Evolutionary conservation across 2,113 vertebrate genomes (phyloP), one percentile per base, ranked within the genome.

Genomic region (Chionis minor): DNA sequence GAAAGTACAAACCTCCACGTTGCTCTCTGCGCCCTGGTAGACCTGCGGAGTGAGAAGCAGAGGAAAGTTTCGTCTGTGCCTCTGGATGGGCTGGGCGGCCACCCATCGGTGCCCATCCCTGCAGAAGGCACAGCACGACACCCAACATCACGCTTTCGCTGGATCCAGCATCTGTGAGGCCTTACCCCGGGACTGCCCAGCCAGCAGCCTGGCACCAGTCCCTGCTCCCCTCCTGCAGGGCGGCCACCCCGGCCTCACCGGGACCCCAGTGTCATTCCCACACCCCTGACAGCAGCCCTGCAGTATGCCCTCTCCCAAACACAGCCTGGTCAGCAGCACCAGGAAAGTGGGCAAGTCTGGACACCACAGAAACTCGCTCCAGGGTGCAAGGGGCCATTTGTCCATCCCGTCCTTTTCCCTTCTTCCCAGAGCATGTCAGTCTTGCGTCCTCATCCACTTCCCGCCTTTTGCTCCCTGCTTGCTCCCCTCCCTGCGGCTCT

Each of bases 11-110:
- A 97, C 84, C 85, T 98, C 98, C n/a, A 27, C 27, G 81, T 99
- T 94, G 9, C 98, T 99, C 84, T 99, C 98, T 0, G 97, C 95
- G 28, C 99, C 98, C 86, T 98, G 96, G 88, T 98, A 99, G 42
- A 90, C 15, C 99, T 99, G 95, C 82, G 52, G 96, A 89, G 84
- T 9, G n/a, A 77, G 94, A 83, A 92, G 67, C 20, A 87, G 63
- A 81, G 54, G n/a, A 18, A 83, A 51, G 24, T 17, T 52, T 91
- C 7, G 0, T 21, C 35, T 45, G 59, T 61, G 59, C 32, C 42
- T 59, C 24, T 51, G 30, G 30, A 4, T 12, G 30, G 27, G 44
- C 33, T 38, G 38, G 79, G n/a, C 12, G 2, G 47, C 30, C 3
- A 2, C 54, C 61, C 44, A 42, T 52, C 3, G 3, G 2, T 61